A percentile compares a stretch with the other conserved stretches of the same genome.
These are phyloP conservation scores for Acrocephalus kingi DNA, from an alignment of 2,113 vertebrate species.

Conservation along the genomic window DNA sequence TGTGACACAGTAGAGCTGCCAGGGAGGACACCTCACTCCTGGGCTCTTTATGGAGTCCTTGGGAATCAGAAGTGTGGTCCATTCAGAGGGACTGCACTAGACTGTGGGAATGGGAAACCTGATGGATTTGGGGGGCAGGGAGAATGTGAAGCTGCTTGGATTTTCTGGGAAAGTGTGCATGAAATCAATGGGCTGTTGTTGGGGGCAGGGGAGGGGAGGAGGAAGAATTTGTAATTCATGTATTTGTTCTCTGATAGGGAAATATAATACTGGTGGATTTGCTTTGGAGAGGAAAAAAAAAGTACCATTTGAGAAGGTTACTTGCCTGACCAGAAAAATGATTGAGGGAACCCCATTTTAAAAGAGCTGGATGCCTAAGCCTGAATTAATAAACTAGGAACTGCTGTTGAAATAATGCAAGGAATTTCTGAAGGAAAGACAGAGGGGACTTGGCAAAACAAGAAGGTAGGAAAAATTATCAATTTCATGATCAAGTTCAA, in stretches of 20 bases:
- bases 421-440: constrained; percentile 23
- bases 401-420: constrained; percentile 43
- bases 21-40: not conserved
- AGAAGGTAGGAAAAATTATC: constrained; percentile 20
- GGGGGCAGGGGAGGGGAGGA: not conserved
- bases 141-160: constrained; percentile 50
- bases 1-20: not conserved
- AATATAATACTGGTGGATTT: constrained; percentile 50
- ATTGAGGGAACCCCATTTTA: not conserved
- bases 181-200: constrained; percentile 24
- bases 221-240: constrained; percentile 32
- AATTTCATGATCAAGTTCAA: not conserved
- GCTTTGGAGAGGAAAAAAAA: not conserved
- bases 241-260: constrained; percentile 48
- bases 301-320: not conserved
- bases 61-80: not conserved
- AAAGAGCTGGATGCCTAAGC: constrained; percentile 10
- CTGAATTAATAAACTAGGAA: constrained; percentile 34
- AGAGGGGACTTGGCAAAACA: not conserved
- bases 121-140: constrained; percentile 47
- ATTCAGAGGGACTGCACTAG: not conserved
- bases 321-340: constrained; percentile 32
- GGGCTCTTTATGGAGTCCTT: not conserved
- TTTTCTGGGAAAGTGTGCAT: constrained; percentile 55
- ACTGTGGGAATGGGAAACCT: constrained; percentile 40